phyloP scores from a whole-genome alignment of 1,140 invertebrate genomes.

The Drosophila subpulchrella region DNA sequence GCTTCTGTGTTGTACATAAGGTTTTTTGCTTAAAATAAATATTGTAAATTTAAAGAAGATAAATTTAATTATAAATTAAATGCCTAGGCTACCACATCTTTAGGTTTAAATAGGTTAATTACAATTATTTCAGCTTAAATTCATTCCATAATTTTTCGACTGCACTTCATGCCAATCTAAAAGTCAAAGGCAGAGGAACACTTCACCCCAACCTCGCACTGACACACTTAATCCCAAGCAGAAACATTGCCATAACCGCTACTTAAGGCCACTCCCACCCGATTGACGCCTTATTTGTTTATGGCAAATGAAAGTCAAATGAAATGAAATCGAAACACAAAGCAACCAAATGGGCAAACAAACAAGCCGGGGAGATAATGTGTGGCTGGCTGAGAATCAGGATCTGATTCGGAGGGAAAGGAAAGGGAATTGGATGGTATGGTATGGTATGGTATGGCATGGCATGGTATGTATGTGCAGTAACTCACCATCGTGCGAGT shows the following conservation, averaged over 20 bases:
- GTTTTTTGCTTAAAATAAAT: too few species aligned
- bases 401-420: not conserved
- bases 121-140: too few species aligned
- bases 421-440: not conserved
- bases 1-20: too few species aligned
- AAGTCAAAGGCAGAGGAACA: not conserved
- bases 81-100: too few species aligned
- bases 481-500: constrained; percentile 96
- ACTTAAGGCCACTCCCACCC: constrained; percentile 34
- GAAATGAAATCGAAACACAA: constrained; percentile 75
- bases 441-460: not conserved
- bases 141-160: not conserved
- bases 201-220: constrained; percentile 1
- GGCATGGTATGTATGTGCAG: not conserved
- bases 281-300: constrained; percentile 63
- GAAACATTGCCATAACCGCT: constrained; percentile 36
- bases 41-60: too few species aligned
- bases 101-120: too few species aligned
- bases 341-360: constrained; percentile 55
- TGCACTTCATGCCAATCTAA: not conserved
- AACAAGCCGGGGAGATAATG: constrained; percentile 49
- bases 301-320: constrained; percentile 64
- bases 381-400: not conserved
- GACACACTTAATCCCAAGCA: constrained; percentile 23
- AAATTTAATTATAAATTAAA: too few species aligned